These are phyloP conservation scores for Lepidonotus clava DNA, from an alignment of 2,888 invertebrate species.

Conservation along the genomic window DNA sequence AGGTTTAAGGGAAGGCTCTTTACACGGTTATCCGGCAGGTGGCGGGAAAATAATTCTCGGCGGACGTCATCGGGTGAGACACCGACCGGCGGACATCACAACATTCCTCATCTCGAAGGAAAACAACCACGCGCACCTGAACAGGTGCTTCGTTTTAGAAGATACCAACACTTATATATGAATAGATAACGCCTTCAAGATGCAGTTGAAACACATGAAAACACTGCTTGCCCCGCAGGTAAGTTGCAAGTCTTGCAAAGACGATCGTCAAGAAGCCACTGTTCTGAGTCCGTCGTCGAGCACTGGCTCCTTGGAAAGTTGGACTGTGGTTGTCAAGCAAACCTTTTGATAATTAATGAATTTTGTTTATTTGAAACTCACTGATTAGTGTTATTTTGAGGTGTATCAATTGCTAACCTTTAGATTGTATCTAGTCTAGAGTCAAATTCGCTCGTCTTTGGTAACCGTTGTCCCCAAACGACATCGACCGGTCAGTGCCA, in stretches of 20 bases:
- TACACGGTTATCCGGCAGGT: too few relatives aligned
- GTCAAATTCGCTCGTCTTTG: too few relatives aligned
- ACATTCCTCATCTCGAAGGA: constrained; percentile 39
- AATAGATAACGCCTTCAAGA: constrained; percentile 75
- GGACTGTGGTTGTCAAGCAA: not conserved
- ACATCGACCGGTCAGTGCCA: too few relatives aligned
- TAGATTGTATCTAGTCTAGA: too few relatives aligned
- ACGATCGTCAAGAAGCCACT: not conserved
- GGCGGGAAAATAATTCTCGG: too few relatives aligned
- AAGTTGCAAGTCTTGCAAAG: constrained; percentile 59
- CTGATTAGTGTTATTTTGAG: too few relatives aligned
- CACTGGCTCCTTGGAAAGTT: not conserved
- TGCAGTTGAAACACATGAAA: constrained; percentile 91
- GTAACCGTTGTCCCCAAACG: too few relatives aligned
- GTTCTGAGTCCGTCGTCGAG: not conserved
- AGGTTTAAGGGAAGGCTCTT: too few relatives aligned
- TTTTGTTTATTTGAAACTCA: not conserved
- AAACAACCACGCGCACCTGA: not conserved
- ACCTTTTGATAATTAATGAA: not conserved
- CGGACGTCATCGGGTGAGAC: too few relatives aligned
- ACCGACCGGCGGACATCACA: too few relatives aligned
- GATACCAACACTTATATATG: not conserved
- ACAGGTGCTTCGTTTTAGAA: not conserved
- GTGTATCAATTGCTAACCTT: too few relatives aligned
- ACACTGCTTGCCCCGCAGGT: constrained; percentile 89